A percentile compares a stretch with the other conserved stretches of the same genome.
These are phyloP conservation scores for Apolygus lucorum DNA, from an alignment of 1,140 invertebrate genomes.

Conservation along the genomic window DNA sequence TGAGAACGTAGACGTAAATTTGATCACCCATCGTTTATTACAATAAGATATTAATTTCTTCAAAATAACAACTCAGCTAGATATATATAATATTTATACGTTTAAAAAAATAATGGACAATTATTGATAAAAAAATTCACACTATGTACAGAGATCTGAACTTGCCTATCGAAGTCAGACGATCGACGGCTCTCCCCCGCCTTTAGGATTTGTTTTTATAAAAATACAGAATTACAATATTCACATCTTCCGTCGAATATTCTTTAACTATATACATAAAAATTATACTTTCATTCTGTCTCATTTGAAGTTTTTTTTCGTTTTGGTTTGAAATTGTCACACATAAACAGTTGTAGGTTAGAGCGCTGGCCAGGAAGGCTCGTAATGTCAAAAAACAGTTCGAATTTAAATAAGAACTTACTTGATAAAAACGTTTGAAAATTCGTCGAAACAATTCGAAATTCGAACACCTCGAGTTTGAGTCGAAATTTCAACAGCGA, in stretches of 20 bases:
- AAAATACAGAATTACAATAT: slow-evolving; percentile 23
- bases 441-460: no score
- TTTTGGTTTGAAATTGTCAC: no score
- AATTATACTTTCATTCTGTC: not conserved
- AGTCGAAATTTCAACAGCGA: no score
- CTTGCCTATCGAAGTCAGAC: slow-evolving; percentile 5
- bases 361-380: no score
- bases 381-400: no score
- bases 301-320: no score
- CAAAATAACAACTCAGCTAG: slow-evolving; percentile 21
- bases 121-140: slow-evolving; percentile 27
- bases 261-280: slow-evolving; percentile 13
- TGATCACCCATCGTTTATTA: slow-evolving; percentile 28
- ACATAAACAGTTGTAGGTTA: no score
- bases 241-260: slow-evolving; percentile 11
- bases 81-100: slow-evolving; percentile 19
- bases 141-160: slow-evolving; percentile 29
- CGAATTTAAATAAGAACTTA: no score
- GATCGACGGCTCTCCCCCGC: no score
- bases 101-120: slow-evolving; percentile 26
- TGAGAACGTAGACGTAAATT: no score
- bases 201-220: slow-evolving; percentile 10
- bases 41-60: slow-evolving; percentile 23
- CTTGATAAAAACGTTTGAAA: no score
- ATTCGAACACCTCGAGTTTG: no score